Base-by-base conservation (phyloP, 2,888 invertebrate genomes). In the Drosophila borealis region DNA sequence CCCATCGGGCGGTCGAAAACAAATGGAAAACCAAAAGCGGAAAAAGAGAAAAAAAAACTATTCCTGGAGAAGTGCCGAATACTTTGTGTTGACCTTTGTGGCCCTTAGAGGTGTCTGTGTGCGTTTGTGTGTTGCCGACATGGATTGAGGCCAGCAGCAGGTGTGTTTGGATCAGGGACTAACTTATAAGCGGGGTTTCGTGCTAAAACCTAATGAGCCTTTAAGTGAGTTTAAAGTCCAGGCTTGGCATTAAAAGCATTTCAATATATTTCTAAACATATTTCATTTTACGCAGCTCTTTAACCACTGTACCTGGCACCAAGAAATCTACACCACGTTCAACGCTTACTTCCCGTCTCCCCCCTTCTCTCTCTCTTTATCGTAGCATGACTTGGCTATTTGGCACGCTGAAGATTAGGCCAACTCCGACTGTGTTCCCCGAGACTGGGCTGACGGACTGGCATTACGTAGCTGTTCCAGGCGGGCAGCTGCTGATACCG, bases 351-450 rank as follows among this genome's bases (percentile, higher is more conserved):
- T 5, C 11, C 13, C 44, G 10, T 39, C n/a, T 8, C 3, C 25
- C 25, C 6, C 2, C 19, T 33, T 36, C 39, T 5, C 10, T 39
- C n/a, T 34, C 3, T 44, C 9, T 14, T 10, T 44, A n/a, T 9
- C 13, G 42, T 25, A 4, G 66, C 67, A 73, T 85, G 74, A 75
- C 71, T 75, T 63, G 69, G 83, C 78, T 68, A 70, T 85, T 74
- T 87, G 84, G 76, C 76, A 79, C 71, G 76, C 70, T 73, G 64
- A 71, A 86, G 84, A 86, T 88, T 88, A 80, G 61, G 68, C 42
- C 55, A 36, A 42, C 56, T 45, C 48, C 54, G 66, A 36, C 36
- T 49, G 42, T 14, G 51, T 13, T 44, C 34, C 59, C 19, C 13
- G 14, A 19, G 14, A 13, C 19, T 36, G 37, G 61, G 33, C 56